phyloP scores from a whole-genome alignment of 2,113 vertebrate genomes.

The Silurus glanis region DNA sequence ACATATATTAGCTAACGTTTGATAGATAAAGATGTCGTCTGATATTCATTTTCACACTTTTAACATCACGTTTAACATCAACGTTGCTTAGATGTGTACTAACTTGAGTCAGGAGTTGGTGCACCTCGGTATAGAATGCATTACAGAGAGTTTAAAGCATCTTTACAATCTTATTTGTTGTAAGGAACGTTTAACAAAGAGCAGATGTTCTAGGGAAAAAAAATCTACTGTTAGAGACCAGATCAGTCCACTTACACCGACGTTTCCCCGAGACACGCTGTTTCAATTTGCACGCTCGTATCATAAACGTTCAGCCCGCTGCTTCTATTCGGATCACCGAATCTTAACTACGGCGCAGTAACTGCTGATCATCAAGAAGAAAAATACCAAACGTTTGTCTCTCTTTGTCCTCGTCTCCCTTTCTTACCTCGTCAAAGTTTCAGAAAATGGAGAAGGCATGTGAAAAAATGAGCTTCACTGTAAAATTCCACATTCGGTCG shows the following conservation, averaged over 20 bases:
- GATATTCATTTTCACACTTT: not conserved
- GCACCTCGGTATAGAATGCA: not conserved
- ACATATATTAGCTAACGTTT: not conserved
- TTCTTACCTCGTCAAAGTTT: not conserved
- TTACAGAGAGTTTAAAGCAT: not conserved
- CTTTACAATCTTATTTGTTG: not conserved
- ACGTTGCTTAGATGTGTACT: not conserved
- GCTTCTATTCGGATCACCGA: not conserved
- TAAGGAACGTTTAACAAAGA: slow-evolving; percentile 1
- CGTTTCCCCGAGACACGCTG: not conserved
- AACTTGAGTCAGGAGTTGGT: not conserved
- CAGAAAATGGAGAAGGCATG: not conserved
- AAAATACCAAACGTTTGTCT: not conserved
- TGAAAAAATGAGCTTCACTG: not conserved
- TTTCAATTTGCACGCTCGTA: slow-evolving; percentile 9
- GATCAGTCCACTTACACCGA: not conserved
- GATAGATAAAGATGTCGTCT: not conserved
- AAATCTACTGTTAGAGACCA: not conserved
- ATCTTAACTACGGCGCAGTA: not conserved
- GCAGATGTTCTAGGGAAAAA: not conserved
- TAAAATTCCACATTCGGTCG: not conserved
- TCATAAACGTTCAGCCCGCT: not conserved
- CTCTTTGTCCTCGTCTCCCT: not conserved
- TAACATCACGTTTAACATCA: too few relatives aligned
- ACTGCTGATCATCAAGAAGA: not conserved